A percentile compares a stretch with the other conserved stretches of the same genome.
Evolutionary conservation across 64 coral and sea anemone genomes (phyloP).

Genomic region (Porites lutea): DNA sequence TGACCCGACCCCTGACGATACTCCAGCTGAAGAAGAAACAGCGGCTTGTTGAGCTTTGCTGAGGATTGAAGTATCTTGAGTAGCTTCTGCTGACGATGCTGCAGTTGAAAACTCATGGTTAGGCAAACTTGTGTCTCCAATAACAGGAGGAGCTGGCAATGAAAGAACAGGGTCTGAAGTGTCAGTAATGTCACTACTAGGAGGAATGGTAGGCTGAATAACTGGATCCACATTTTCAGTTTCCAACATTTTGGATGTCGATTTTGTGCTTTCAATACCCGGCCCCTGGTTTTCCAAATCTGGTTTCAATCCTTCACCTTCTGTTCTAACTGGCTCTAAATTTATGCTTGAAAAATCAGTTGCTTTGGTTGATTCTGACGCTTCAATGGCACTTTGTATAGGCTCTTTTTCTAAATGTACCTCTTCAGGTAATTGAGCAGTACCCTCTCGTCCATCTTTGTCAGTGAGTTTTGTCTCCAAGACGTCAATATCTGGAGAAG

Average conservation of each 20-base stretch:
- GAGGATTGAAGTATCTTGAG: slow-evolving; percentile 11
- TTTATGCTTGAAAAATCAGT: background rate
- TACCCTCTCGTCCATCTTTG: slow-evolving; percentile 79
- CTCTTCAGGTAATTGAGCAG: slow-evolving; percentile 73
- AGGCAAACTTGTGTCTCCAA: background rate
- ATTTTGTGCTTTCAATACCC: background rate
- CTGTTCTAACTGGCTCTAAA: background rate
- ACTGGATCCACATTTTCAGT: slow-evolving; percentile 35
- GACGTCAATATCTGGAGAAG: slow-evolving; percentile 83
- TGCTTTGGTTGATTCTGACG: background rate
- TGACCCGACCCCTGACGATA: slow-evolving; percentile 54
- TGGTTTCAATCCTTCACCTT: background rate
- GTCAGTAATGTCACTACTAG: slow-evolving; percentile 26
- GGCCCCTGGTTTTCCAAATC: background rate
- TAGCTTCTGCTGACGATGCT: background rate
- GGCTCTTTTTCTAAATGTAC: background rate
- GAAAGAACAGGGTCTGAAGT: slow-evolving; percentile 16
- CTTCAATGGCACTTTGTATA: background rate
- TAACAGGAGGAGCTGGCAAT: slow-evolving; percentile 30
- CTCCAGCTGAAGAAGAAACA: slow-evolving; percentile 48
- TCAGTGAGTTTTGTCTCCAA: no score
- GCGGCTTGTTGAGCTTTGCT: slow-evolving; percentile 58
- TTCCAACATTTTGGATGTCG: background rate
- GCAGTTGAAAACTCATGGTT: slow-evolving; percentile 10
- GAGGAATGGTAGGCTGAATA: slow-evolving; percentile 27